Evolutionary conservation across 2,888 invertebrate species (phyloP).

Genomic region (Yponomeuta cagnagella): DNA sequence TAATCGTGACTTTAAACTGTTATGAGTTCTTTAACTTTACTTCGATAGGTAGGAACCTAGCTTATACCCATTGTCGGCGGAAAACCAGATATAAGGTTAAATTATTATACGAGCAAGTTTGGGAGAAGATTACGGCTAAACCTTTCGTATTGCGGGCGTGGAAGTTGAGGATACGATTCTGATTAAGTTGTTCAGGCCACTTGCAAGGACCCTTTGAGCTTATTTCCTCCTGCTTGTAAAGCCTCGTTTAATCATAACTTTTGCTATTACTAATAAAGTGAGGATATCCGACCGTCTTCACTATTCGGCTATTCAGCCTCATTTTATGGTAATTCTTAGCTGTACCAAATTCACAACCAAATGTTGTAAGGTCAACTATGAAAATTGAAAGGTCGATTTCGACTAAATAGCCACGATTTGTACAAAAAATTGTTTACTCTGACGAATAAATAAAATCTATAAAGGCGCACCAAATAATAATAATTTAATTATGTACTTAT

Average conservation of each 20-base stretch:
- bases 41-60: too few species aligned
- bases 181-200: not conserved
- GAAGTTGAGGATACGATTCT: not conserved
- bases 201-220: not conserved
- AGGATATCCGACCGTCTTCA: not conserved
- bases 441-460: too few species aligned
- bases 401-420: not conserved
- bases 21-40: not conserved
- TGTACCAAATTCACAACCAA: not conserved
- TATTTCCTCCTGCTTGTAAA: not conserved
- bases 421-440: not conserved
- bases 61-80: not conserved
- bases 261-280: not conserved
- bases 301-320: not conserved
- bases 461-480: too few species aligned
- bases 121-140: not conserved
- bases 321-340: not conserved
- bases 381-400: not conserved
- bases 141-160: not conserved
- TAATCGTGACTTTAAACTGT: not conserved
- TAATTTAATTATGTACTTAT: too few species aligned
- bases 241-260: slow-evolving; percentile 1
- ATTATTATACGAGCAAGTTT: not conserved
- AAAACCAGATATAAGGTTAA: not conserved
- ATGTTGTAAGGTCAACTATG: not conserved